Evolutionary conservation across 1,140 invertebrate species (phyloP).

Genomic region (Globodera rostochiensis): DNA sequence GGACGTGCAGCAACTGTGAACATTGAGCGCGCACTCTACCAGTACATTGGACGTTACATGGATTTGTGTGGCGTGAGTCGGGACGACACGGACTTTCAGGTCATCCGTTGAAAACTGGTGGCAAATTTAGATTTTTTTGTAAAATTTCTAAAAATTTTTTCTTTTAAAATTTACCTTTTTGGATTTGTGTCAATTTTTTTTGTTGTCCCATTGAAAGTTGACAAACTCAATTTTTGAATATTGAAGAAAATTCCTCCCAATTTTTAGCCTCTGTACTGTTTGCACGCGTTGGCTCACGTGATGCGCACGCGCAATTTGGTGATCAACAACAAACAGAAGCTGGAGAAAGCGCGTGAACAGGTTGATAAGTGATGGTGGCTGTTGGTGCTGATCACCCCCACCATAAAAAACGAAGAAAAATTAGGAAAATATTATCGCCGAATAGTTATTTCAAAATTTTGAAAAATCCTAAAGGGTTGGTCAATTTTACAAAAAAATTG

Average conservation of each 20-base stretch:
- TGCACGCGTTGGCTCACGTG: conserved; percentile 62
- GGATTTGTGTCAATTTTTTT: too few species aligned
- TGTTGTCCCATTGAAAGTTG: too few species aligned
- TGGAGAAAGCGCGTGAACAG: conserved; percentile 41
- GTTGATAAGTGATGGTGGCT: conserved; percentile 16
- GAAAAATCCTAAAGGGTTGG: too few species aligned
- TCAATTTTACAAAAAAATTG: too few species aligned
- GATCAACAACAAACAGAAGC: conserved; percentile 54
- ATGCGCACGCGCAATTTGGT: conserved; percentile 53
- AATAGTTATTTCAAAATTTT: too few species aligned
- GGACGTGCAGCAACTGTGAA: not conserved
- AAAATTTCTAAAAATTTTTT: not conserved
- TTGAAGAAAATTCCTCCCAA: too few species aligned
- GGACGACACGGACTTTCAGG: conserved; percentile 43
- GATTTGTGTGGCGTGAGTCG: conserved; percentile 41
- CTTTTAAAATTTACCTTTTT: not conserved
- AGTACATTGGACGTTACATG: conserved; percentile 49
- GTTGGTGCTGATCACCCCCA: too few species aligned
- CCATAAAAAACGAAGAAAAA: too few species aligned
- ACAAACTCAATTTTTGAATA: too few species aligned
- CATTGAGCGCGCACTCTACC: conserved; percentile 29
- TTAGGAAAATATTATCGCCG: too few species aligned
- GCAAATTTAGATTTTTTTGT: not conserved
- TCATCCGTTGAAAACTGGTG: not conserved
- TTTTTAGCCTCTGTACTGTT: conserved; percentile 49